Evolutionary conservation across 2,113 vertebrate species (phyloP).

Genomic region (Clupea harengus): DNA sequence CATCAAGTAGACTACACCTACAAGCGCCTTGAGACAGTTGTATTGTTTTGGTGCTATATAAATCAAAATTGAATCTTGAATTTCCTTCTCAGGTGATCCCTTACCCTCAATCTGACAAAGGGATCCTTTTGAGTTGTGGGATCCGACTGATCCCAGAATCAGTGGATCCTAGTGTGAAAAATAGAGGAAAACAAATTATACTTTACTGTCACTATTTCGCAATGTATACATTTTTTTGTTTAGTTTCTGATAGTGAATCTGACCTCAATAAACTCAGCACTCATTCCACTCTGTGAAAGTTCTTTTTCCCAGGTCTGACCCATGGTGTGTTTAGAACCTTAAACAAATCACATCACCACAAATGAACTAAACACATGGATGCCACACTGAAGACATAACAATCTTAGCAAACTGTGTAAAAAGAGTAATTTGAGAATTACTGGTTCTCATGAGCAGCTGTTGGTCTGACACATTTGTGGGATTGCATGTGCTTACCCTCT

Average conservation of each 20-base stretch:
- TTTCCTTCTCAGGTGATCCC: not conserved
- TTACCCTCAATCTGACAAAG: not conserved
- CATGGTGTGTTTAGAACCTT: conserved; percentile 48
- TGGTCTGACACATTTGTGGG: not conserved
- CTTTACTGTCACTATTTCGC: not conserved
- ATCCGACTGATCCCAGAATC: conserved; percentile 67
- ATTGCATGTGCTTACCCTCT: conserved; percentile 65
- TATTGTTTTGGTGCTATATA: too few species aligned
- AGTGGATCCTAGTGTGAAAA: conserved; percentile 52
- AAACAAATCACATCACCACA: not conserved
- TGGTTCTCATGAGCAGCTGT: too few species aligned
- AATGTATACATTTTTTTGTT: not conserved
- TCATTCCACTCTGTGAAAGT: too few species aligned
- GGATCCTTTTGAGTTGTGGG: conserved; percentile 61
- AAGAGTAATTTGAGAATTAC: too few species aligned
- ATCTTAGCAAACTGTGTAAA: not conserved
- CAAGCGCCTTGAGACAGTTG: too few species aligned
- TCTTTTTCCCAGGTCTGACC: too few species aligned
- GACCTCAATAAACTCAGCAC: too few species aligned
- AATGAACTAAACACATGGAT: too few species aligned
- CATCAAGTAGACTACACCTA: too few species aligned
- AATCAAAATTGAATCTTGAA: conserved; percentile 52
- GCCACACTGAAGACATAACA: not conserved
- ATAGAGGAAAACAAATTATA: not conserved
- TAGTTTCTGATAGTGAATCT: not conserved